Evolutionary conservation across 2,888 invertebrate species (phyloP), one percentile per base, ranked within the genome.

Genomic region (Erpobdella octoculata): DNA sequence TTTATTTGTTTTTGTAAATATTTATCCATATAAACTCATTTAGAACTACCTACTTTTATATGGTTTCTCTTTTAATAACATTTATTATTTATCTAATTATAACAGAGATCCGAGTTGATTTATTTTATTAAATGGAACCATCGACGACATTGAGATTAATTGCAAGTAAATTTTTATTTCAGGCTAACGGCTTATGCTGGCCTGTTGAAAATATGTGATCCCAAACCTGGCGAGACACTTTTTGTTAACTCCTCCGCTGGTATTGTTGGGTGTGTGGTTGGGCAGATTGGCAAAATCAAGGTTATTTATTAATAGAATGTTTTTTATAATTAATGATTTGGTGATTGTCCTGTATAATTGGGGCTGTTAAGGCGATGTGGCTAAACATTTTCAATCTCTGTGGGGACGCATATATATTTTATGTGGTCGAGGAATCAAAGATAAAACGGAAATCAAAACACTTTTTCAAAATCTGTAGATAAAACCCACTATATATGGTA

Each of bases 121-220:
- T 25, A 28, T 12, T 12, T 41, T 15, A 41, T 18, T 41, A 41
- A 41, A 59, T 59, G 18, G 12, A 41, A 12, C 2, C n/a, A 12
- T 58, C 3, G n/a, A 2, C 15, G 58, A 15, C 25, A 33, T 21
- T 58, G 33, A 12, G n/a, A 33, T 18, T 28, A 3, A 12, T 2
- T 67, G 21, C 38, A n/a, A n/a, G n/a, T n/a, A n/a, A n/a, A 46
- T 21, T 38, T 31, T 65, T 28, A 1, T 71, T 65, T 31, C 58
- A 78, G 90, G 31, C 88, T 87, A 77, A 89, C 90, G 1, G 89
- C 90, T 0, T 89, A 89, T 78, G 90, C 90, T 83, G 91, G 90
- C 0, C 83, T 90, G 15, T 81, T 88, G 74, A 89, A 90, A 76
- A 83, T 90, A 73, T 90, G 89, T 75, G 81, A 87, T 73, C 89